Percentiles rank a stretch among this genome's conserved stretches.
Conservation (phyloP, 2,888 invertebrate species). For the Acanthoscelides obtectus region DNA sequence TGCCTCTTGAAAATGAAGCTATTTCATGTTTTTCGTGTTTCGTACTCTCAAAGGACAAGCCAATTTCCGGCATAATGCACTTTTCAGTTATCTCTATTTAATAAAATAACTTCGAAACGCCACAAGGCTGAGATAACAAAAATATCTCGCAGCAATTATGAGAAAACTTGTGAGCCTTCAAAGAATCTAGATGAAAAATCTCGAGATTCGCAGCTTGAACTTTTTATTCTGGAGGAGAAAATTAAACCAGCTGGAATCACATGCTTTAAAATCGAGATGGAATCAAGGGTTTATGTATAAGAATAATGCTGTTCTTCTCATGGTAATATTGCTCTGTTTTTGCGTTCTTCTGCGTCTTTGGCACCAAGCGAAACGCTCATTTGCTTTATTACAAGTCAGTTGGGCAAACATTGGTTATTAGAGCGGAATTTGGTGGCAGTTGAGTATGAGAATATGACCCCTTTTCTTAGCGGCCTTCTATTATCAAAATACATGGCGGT, state of each 20-base stretch:
- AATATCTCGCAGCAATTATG: not conserved
- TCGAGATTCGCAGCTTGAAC: not conserved
- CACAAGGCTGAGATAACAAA: not conserved
- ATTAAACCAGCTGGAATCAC: not conserved
- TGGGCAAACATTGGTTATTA: too few species aligned
- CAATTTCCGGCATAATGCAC: not conserved
- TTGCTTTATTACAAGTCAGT: too few species aligned
- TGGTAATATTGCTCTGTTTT: not conserved
- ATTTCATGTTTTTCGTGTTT: not conserved
- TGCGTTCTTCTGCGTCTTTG: not conserved
- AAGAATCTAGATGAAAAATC: not conserved
- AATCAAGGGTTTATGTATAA: not conserved
- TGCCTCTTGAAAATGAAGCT: not conserved
- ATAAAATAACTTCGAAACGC: not conserved
- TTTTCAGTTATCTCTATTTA: not conserved
- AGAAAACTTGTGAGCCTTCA: not conserved
- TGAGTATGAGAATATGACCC: too few species aligned
- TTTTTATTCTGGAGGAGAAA: not conserved
- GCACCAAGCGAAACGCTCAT: too few species aligned
- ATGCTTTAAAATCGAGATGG: not conserved
- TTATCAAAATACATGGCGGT: too few species aligned
- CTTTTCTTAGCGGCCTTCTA: too few species aligned
- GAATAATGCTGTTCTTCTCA: too few species aligned
- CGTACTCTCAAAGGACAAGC: not conserved
- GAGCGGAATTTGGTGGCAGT: too few species aligned